Evolutionary conservation across 2,797 vertebrate genomes (phyloP), one percentile per base, ranked within the genome.

Genomic region (Chelmon rostratus): DNA sequence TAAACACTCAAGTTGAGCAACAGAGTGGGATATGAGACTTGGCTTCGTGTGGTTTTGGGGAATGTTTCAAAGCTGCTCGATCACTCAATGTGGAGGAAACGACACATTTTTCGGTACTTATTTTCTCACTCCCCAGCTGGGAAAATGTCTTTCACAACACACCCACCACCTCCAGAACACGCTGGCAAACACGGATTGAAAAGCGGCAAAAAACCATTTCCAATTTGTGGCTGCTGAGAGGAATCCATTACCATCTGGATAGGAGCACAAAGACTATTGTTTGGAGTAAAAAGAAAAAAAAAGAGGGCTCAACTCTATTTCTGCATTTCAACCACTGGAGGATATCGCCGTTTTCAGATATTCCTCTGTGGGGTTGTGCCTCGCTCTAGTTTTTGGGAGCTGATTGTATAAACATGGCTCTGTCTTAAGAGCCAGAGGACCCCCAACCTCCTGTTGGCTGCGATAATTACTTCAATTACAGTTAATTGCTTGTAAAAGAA

Each of bases 211-310:
- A 69, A 86, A 76, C 50, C 61, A n/a, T 68, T 82, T 57, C 68
- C 77, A 85, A 76, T 56, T 63, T 85, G 84, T 63, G 79, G 81
- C 82, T 65, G 71, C 68, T 69, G 76, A 70, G 37, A 80, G 79
- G 65, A 87, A 78, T 78, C 59, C 13, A 69, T 85, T 84, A 80
- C 63, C 85, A 78, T 86, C 82, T 91, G 89, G 81, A 78, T 49
- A 12, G n/a, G 33, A 89, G 70, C 82, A 88, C 86, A 90, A 88
- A 81, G 70, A 58, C 79, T 74, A 85, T 89, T 92, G 87, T 90
- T 89, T 74, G 25, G 58, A 81, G 80, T 69, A 15, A 18, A 66
- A 73, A 73, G 16, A 16, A 66, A 76, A 4, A 78, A 9, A 38
- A 25, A 46, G 13, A 57, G 25, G 62, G 35, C 59, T 52, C 8